A percentile compares a stretch with the other conserved stretches of the same genome.
phyloP scores from a whole-genome alignment of 2,888 invertebrate genomes.

The Drosophila vallismaia region DNA sequence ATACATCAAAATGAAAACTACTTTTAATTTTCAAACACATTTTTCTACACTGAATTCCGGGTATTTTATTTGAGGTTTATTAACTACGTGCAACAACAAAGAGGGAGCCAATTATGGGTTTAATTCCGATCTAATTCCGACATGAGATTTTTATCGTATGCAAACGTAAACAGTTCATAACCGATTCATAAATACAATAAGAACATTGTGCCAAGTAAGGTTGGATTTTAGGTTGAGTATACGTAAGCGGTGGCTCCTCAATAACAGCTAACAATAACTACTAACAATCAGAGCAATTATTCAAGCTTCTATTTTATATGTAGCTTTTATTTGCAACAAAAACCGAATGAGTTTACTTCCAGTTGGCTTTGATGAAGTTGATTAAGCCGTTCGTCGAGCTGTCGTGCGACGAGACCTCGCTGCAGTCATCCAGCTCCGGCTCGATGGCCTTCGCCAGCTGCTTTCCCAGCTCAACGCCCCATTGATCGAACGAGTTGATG shows the following conservation, averaged over 20 bases:
- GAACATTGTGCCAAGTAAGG: constrained; percentile 36
- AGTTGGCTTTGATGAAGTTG: constrained; percentile 93
- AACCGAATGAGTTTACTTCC: constrained; percentile 66
- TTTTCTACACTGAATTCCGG: constrained; percentile 57
- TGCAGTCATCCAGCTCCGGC: constrained; percentile 91
- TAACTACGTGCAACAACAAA: constrained; percentile 70
- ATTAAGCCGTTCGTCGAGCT: constrained; percentile 98
- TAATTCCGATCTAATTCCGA: constrained; percentile 38
- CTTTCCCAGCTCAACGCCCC: constrained; percentile 99
- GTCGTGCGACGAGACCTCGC: constrained; percentile 91
- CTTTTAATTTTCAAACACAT: constrained; percentile 56
- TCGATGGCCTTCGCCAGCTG: constrained; percentile 99
- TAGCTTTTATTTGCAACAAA: constrained; percentile 29
- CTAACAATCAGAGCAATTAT: constrained; percentile 41
- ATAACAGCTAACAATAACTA: constrained; percentile 36
- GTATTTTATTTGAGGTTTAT: constrained; percentile 52
- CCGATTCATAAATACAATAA: constrained; percentile 33
- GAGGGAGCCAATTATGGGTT: constrained; percentile 54
- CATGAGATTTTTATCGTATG: constrained; percentile 43
- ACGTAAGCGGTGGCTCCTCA: constrained; percentile 31
- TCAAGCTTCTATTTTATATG: constrained; percentile 28
- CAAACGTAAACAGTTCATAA: constrained; percentile 21
- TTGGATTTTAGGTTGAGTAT: constrained; percentile 14
- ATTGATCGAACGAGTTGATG: constrained; percentile 99
- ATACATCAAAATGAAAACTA: constrained; percentile 27